phyloP scores from a whole-genome alignment of 2,888 invertebrate species.

The Xestobium rufovillosum region DNA sequence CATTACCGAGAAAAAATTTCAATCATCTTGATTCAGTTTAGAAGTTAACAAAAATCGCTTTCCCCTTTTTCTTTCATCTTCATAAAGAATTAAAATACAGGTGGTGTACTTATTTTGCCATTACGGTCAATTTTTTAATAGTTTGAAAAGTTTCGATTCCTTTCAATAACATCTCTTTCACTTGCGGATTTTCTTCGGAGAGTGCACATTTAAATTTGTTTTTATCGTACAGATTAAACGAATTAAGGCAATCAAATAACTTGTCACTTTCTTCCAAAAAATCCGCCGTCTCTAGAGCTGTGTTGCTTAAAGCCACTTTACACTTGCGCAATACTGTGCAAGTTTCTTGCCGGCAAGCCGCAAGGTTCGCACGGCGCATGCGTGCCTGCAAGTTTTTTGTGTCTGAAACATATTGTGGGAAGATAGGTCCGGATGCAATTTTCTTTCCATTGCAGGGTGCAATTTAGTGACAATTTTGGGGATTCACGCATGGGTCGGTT shows the following conservation, averaged over 20 bases:
- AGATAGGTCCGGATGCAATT: no score
- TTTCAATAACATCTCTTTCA: neutral
- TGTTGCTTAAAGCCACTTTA: no score
- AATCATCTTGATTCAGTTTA: neutral
- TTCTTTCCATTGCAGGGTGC: no score
- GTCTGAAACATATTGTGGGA: no score
- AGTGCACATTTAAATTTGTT: neutral
- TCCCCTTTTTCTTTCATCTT: neutral
- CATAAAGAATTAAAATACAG: neutral
- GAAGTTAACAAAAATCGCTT: neutral
- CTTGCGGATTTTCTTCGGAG: neutral
- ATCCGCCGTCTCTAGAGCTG: constrained; percentile 5
- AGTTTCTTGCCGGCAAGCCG: no score
- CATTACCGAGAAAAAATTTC: constrained; percentile 1
- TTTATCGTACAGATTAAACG: neutral
- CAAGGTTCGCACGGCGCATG: no score
- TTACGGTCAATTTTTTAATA: neutral
- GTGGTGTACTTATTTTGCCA: constrained; percentile 1
- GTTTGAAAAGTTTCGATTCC: neutral
- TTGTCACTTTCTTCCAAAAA: constrained; percentile 4
- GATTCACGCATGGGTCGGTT: no score
- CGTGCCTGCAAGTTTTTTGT: no score
- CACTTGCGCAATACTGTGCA: no score
- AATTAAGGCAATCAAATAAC: constrained; percentile 8
- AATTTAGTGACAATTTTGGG: no score